Conservation (phyloP, 1,140 invertebrate genomes). For the Rhynchophorus ferrugineus region DNA sequence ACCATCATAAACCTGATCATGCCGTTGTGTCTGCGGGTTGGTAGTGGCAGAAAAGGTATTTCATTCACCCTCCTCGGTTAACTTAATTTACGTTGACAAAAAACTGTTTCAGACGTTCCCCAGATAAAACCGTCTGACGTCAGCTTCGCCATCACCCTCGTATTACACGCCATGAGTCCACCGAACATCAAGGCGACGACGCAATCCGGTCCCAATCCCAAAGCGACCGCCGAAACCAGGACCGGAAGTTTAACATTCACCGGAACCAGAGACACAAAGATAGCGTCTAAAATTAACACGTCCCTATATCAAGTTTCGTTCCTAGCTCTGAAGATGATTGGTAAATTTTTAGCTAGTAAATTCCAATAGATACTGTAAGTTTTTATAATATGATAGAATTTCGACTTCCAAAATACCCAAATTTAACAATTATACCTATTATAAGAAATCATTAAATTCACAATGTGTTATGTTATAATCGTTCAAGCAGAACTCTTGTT, state of each 20-base stretch:
- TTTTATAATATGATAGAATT: too few relatives aligned
- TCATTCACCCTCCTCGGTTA: background rate
- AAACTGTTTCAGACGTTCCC: conserved; percentile 64
- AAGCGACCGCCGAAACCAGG: conserved; percentile 59
- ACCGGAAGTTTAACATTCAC: conserved; percentile 71
- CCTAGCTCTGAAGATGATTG: conserved; percentile 86
- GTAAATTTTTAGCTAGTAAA: conserved; percentile 1
- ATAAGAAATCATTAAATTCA: too few relatives aligned
- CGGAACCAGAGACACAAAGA: conserved; percentile 62
- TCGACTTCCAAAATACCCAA: too few relatives aligned
- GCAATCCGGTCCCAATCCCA: conserved; percentile 52
- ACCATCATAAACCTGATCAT: conserved; percentile 94
- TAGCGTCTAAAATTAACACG: conserved; percentile 60
- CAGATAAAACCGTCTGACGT: conserved; percentile 84
- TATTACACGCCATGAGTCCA: conserved; percentile 82
- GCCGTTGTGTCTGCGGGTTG: conserved; percentile 89
- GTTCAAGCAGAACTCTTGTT: too few relatives aligned
- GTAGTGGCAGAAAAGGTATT: conserved; percentile 71
- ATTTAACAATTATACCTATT: too few relatives aligned
- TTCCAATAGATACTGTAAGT: too few relatives aligned
- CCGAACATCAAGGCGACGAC: conserved; percentile 55
- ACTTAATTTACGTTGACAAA: conserved; percentile 4
- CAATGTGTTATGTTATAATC: too few relatives aligned
- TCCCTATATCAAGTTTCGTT: conserved; percentile 84
- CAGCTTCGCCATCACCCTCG: conserved; percentile 79